Evolutionary conservation across 2,797 vertebrate species (phyloP).

Genomic region (Spinus olivaceus): DNA sequence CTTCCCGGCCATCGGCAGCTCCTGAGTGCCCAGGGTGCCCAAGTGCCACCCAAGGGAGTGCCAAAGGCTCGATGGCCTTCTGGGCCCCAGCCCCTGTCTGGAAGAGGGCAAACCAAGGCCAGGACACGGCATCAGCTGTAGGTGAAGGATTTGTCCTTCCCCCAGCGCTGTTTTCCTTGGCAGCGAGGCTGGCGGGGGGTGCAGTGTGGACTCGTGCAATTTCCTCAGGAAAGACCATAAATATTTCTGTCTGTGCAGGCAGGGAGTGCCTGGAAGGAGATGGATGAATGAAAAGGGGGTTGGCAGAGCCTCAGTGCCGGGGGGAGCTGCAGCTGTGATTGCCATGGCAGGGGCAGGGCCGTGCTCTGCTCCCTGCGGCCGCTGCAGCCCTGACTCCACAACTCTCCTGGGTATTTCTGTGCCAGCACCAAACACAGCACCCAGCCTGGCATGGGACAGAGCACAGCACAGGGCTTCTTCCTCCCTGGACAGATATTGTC

Average conservation of each 20-base stretch:
- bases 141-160: background rate
- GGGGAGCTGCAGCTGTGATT: background rate
- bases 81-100: background rate
- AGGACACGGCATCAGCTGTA: background rate
- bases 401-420: fast-evolving
- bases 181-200: background rate
- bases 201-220: background rate
- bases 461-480: background rate
- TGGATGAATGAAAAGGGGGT: background rate
- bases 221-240: slow-evolving; percentile 14
- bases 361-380: background rate
- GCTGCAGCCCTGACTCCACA: fast-evolving
- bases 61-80: background rate
- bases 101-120: background rate
- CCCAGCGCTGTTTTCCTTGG: background rate
- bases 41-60: background rate
- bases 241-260: background rate
- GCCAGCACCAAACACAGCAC: fast-evolving
- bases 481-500: fast-evolving
- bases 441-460: fast-evolving
- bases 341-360: fast-evolving
- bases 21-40: background rate
- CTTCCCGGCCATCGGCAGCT: fast-evolving
- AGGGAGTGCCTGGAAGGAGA: background rate
- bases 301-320: background rate